Conservation (phyloP, 1,140 invertebrate species). For the Aphelenchoides fujianensis region DNA sequence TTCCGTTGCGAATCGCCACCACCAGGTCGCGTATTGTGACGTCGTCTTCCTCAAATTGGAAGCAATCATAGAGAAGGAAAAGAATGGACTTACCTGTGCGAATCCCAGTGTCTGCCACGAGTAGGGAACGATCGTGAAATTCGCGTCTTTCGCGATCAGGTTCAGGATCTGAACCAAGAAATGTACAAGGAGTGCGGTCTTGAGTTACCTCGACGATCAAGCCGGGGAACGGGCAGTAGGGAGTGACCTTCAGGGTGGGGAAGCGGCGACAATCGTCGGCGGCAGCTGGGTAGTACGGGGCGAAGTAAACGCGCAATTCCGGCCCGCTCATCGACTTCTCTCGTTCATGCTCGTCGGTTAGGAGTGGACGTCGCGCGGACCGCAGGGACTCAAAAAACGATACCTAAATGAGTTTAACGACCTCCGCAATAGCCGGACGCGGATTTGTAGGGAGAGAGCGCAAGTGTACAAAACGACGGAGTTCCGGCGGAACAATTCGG, state of each 20-base stretch:
- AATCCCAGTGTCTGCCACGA: neutral
- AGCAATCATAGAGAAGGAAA: neutral
- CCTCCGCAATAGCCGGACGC: no score
- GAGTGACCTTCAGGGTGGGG: neutral
- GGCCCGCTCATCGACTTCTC: neutral
- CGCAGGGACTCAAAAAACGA: no score
- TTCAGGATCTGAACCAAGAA: neutral
- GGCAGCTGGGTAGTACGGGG: neutral
- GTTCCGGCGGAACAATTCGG: no score
- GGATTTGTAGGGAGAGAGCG: no score
- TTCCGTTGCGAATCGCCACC: neutral
- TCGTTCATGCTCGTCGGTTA: no score
- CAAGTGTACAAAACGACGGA: no score
- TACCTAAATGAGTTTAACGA: no score
- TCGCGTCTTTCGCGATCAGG: neutral
- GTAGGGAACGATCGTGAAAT: neutral
- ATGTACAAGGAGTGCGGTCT: neutral
- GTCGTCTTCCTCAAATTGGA: neutral
- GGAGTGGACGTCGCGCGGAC: no score
- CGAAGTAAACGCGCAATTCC: neutral
- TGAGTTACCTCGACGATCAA: slow-evolving; percentile 6
- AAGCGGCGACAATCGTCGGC: neutral
- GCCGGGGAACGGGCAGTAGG: neutral
- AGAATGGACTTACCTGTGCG: neutral
- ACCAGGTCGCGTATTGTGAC: neutral